A percentile compares a stretch with the other conserved stretches of the same genome.
Evolutionary conservation across 2,113 vertebrate genomes (phyloP).

Genomic region (Ceuthmochares aereus): DNA sequence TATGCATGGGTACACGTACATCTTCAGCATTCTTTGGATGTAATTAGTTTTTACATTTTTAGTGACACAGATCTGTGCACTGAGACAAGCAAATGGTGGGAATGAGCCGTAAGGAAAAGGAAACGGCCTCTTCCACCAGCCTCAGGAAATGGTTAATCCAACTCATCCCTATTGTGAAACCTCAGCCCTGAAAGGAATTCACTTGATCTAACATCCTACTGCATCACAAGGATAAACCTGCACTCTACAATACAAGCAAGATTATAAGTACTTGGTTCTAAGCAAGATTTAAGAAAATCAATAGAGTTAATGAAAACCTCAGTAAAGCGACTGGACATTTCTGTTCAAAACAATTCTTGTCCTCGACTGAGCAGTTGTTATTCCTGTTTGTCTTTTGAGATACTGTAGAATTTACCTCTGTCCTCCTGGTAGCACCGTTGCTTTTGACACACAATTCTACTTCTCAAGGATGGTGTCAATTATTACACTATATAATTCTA

Average conservation of each 20-base stretch:
- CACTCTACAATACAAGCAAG: background rate
- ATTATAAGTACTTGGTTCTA: background rate
- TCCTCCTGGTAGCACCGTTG: background rate
- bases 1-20: fast-evolving
- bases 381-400: background rate
- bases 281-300: background rate
- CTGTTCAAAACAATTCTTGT: background rate
- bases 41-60: background rate
- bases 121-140: background rate
- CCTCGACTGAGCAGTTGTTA: background rate
- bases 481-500: background rate
- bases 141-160: slow-evolving; percentile 41
- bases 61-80: background rate
- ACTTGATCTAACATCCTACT: background rate
- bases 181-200: slow-evolving; percentile 8
- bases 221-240: background rate
- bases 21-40: background rate
- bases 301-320: background rate
- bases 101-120: slow-evolving; percentile 31
- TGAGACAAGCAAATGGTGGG: background rate
- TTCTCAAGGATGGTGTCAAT: background rate
- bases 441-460: background rate
- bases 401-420: background rate
- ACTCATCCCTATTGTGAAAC: slow-evolving; percentile 37
- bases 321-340: background rate